Base-by-base conservation (phyloP, 1,140 invertebrate genomes). In the Euura lappo region DNA sequence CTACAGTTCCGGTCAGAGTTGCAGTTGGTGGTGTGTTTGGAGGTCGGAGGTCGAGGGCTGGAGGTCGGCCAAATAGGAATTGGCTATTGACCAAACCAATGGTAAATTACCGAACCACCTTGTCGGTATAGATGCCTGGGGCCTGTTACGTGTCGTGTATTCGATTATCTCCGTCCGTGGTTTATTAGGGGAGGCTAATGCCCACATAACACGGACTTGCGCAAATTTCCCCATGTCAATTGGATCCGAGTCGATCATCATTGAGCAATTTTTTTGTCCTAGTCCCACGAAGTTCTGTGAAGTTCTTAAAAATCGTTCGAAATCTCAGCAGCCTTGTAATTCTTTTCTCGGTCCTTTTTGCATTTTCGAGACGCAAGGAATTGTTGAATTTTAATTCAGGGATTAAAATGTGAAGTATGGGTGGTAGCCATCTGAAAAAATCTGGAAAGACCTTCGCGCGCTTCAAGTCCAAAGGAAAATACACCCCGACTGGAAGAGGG, bases 31-130 rank as follows among this genome's bases (percentile, higher is more conserved):
- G 51, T 60, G 51, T 60, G 51, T 60, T n/a, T 3, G 51, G 51
- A 60, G 51, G 51, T 60, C 51, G 51, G 51, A n/a, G 51, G 51
- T 60, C 51, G 51, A 3, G 51, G 51, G 51, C 84, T 87, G 86
- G 86, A 86, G 67, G 60, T 13, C 67, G 76, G 85, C 86, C 85
- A 87, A 87, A 83, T 86, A 85, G 84, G 79, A 87, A 87, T 86
- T 86, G 84, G 86, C 84, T 82, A 85, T 87, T 86, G 82, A 86
- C 84, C 84, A 85, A 85, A 82, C 81, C 84, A 84, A 83, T 85
- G 82, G 79, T 84, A 82, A 86, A 86, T 87, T 84, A 85, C 82
- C 78, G 79, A 72, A 73, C 76, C 77, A 78, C 78, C 74, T 73
- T 74, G 74, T 60, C 71, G 78, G 79, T 80, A 80, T 77, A 76